phyloP scores from a whole-genome alignment of 1,140 invertebrate species.

The Eurosta solidaginis region DNA sequence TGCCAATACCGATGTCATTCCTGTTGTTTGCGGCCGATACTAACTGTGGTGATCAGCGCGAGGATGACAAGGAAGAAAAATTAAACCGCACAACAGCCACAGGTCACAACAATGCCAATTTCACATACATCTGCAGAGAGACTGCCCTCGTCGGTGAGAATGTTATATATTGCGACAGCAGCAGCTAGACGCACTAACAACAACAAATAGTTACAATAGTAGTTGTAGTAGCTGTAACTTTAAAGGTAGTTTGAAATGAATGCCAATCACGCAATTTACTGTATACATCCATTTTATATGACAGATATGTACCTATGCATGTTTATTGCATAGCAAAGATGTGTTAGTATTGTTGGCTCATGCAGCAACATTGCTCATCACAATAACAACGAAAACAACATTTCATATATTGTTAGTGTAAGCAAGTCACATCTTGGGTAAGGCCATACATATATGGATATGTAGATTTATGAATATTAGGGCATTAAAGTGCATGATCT shows the following conservation, averaged over 20 bases:
- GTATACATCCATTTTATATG: background rate
- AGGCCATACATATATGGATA: no score
- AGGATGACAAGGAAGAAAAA: background rate
- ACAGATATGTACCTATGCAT: background rate
- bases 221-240: no score
- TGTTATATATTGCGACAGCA: background rate
- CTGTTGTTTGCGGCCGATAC: background rate
- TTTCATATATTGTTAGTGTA: no score
- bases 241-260: background rate
- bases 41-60: background rate
- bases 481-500: no score
- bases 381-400: no score
- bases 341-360: no score
- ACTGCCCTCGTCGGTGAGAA: background rate
- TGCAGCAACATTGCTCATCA: no score
- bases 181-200: background rate
- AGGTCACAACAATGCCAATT: conserved; percentile 5
- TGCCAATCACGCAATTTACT: conserved; percentile 22
- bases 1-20: background rate
- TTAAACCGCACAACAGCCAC: conserved; percentile 8
- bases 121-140: background rate
- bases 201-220: no score
- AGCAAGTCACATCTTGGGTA: no score
- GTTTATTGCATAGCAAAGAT: background rate
- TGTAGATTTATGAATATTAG: no score